Evolutionary conservation across 2,888 invertebrate species (phyloP).

Genomic region (Osedax fenrisi): DNA sequence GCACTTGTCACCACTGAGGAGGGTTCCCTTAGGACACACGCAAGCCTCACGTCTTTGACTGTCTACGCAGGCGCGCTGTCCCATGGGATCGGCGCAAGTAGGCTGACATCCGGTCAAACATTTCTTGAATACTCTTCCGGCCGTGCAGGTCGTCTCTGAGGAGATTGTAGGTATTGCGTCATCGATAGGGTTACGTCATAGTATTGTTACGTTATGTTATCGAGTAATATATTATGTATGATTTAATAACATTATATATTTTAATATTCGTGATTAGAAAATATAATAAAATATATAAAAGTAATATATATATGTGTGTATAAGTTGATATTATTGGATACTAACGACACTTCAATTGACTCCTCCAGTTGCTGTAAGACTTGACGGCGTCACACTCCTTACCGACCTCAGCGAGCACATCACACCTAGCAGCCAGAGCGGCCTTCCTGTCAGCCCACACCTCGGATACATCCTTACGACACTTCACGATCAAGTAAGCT

Average conservation of each 20-base stretch:
- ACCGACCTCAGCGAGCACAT: background rate
- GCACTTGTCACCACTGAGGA: slow-evolving; percentile 38
- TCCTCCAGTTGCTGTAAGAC: background rate
- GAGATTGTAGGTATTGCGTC: background rate
- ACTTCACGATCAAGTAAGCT: background rate
- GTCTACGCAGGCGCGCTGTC: background rate
- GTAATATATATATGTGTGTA: too few relatives aligned
- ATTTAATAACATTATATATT: too few relatives aligned
- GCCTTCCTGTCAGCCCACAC: background rate
- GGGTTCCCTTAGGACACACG: background rate
- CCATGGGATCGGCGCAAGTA: slow-evolving; percentile 2
- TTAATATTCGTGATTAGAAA: too few relatives aligned
- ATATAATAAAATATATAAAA: too few relatives aligned
- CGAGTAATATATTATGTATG: too few relatives aligned
- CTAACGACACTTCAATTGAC: background rate
- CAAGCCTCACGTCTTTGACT: background rate
- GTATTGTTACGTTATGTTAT: too few relatives aligned
- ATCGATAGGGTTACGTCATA: background rate
- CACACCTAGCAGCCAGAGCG: background rate
- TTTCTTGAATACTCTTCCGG: slow-evolving; percentile 1
- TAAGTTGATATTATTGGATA: too few relatives aligned
- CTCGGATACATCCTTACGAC: background rate
- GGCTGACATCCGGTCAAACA: slow-evolving; percentile 5
- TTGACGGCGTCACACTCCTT: background rate
- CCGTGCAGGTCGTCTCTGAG: background rate